A percentile compares a stretch with the other conserved stretches of the same genome.
Evolutionary conservation across 2,888 invertebrate genomes (phyloP).

Genomic region (Standfussiana lucernea): DNA sequence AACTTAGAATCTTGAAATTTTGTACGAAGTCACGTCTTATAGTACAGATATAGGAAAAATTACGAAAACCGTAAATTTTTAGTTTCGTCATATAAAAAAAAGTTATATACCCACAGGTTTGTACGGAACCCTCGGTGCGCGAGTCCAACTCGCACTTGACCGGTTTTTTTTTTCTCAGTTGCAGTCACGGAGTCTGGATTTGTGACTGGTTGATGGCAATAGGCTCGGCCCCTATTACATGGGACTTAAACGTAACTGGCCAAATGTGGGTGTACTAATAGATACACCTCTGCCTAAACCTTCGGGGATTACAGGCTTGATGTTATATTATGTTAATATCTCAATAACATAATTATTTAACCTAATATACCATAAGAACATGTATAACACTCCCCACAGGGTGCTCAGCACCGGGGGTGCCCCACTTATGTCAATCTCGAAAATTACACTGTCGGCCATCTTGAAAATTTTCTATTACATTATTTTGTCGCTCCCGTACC

Average conservation of each 20-base stretch:
- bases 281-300: too few relatives aligned
- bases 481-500: slow-evolving; percentile 25
- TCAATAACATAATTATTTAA: neutral
- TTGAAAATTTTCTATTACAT: slow-evolving; percentile 43
- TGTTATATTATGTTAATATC: neutral
- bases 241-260: neutral
- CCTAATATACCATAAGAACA: neutral
- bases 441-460: slow-evolving; percentile 62
- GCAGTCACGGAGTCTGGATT: neutral
- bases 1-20: too few relatives aligned
- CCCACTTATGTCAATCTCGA: slow-evolving; percentile 61
- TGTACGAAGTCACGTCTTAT: too few relatives aligned
- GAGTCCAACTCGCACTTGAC: too few relatives aligned
- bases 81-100: too few relatives aligned
- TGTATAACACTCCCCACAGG: neutral
- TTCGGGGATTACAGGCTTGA: neutral
- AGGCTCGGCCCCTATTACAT: neutral
- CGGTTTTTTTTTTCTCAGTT: too few relatives aligned
- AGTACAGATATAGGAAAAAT: too few relatives aligned
- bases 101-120: too few relatives aligned
- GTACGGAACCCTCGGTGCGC: too few relatives aligned
- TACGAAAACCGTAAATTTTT: too few relatives aligned
- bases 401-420: slow-evolving; percentile 16
- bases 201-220: neutral
- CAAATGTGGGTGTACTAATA: neutral